Evolutionary conservation across 2,113 vertebrate species (phyloP).

Genomic region (Psophia crepitans): DNA sequence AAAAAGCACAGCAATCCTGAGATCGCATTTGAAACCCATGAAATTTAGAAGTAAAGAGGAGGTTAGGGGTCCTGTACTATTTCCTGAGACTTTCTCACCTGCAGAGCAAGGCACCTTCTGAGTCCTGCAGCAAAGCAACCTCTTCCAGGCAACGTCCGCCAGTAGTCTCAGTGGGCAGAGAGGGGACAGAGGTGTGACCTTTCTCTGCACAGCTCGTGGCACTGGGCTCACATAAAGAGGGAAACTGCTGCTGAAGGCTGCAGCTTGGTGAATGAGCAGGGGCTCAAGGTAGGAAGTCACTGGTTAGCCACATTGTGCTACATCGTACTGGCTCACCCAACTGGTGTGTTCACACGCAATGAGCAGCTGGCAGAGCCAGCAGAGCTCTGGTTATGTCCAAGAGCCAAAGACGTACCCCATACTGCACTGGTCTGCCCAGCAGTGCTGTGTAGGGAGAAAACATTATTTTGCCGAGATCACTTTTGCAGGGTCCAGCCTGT

Average conservation of each 20-base stretch:
- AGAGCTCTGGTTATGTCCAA: not conserved
- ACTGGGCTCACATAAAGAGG: not conserved
- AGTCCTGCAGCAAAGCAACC: not conserved
- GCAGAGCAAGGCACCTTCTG: not conserved
- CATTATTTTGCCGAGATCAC: not conserved
- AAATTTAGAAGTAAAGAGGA: not conserved
- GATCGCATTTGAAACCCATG: not conserved
- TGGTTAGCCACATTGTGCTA: accelerated
- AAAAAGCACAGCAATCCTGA: not conserved
- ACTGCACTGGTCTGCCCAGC: not conserved
- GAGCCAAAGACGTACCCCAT: not conserved
- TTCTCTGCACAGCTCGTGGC: not conserved
- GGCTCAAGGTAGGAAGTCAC: not conserved
- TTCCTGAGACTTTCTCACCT: not conserved
- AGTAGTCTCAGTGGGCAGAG: not conserved
- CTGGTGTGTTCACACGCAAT: not conserved
- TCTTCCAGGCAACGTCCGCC: not conserved
- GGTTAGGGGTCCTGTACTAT: not conserved
- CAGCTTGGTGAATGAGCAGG: not conserved
- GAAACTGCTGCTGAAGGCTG: not conserved
- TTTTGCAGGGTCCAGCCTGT: not conserved
- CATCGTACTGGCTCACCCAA: not conserved
- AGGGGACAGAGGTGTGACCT: not conserved
- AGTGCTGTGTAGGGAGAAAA: not conserved
- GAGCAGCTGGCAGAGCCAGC: not conserved